Base-by-base conservation (phyloP, 2,113 vertebrate genomes). In the Tapirus terrestris region DNA sequence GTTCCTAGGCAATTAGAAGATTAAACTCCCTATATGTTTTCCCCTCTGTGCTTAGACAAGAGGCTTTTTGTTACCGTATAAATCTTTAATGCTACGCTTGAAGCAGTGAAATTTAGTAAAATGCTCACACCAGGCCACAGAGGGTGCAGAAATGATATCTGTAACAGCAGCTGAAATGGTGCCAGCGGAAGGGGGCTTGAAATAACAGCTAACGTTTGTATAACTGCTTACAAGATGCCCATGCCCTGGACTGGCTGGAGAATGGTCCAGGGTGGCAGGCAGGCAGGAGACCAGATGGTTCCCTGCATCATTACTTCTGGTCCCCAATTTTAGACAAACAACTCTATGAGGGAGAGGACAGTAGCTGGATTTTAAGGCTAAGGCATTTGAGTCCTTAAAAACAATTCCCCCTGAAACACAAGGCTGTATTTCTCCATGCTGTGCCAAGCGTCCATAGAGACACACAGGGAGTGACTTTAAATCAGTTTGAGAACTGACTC, bases 1-100 rank as follows among this genome's bases (percentile, higher is more conserved):
- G 79, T 96, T 96, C 77, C 48, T 27, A 70, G 67, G 39, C 96
- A 97, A 89, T 93, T 77, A 67, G 92, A 92, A 98, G 97, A 98
- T 93, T 93, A 93, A 25, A 56, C 39, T 88, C 83, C 58, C 88
- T 96, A 23, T 92, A 86, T 70, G 43, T 85, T 95, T 53, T n/a
- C 76, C 65, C 48, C 61, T 48, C 45, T 76, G 67, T 90, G 65
- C 72, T 92, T 92, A 96, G 83, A 98, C 96, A 97, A 97, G 88
- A 97, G 76, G 67, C 89, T 82, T 97, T 97, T 97, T 96, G 53
- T 98, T 93, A 65, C 65, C 39, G 0, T 85, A 31, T 70, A 86
- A 91, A 86, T 96, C 70, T 92, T 92, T 82, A 84, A 91, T 72
- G 90, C 20, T 11, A 96, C 8, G 8, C 83, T 98, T 45, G 76